A percentile compares a stretch with the other conserved stretches of the same genome.
phyloP scores from a whole-genome alignment of 2,797 vertebrate species.

The Jordanella pulchra region DNA sequence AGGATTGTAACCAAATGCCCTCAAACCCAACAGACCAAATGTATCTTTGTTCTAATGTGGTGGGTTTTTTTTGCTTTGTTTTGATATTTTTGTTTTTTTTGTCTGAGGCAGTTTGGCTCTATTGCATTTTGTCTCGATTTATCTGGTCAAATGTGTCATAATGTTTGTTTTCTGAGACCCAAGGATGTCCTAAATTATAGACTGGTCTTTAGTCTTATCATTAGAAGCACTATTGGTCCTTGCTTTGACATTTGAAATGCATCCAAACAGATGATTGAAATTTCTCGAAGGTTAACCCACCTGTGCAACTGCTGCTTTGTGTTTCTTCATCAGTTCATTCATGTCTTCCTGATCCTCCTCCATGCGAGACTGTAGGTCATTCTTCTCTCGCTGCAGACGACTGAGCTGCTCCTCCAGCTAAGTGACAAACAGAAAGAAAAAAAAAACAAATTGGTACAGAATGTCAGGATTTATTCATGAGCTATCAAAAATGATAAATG shows the following conservation, averaged over 20 bases:
- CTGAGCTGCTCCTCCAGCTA: conserved; percentile 97
- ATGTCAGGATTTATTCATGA: conserved; percentile 70
- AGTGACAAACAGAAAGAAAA: conserved; percentile 29
- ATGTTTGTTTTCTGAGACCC: background rate
- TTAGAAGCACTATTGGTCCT: background rate
- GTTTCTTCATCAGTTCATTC: conserved; percentile 99
- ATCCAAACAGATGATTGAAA: conserved; percentile 10
- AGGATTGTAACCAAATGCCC: background rate
- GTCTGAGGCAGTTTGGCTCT: background rate
- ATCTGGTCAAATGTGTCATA: background rate
- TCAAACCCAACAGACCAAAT: background rate
- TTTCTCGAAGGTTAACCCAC: conserved; percentile 65
- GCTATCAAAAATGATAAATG: conserved; percentile 75
- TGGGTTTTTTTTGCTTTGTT: background rate
- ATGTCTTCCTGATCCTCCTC: conserved; percentile 99
- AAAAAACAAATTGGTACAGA: conserved; percentile 39
- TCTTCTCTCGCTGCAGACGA: conserved; percentile 95
- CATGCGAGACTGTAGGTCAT: conserved; percentile 92
- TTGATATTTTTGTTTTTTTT: background rate
- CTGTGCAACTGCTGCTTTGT: conserved; percentile 95
- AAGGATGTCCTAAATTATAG: background rate
- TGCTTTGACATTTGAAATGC: background rate
- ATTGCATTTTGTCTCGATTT: background rate
- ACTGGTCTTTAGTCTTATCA: background rate
- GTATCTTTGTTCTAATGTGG: background rate